Evolutionary conservation across 1,140 invertebrate genomes (phyloP).

Genomic region (Oreohelix idahoensis): DNA sequence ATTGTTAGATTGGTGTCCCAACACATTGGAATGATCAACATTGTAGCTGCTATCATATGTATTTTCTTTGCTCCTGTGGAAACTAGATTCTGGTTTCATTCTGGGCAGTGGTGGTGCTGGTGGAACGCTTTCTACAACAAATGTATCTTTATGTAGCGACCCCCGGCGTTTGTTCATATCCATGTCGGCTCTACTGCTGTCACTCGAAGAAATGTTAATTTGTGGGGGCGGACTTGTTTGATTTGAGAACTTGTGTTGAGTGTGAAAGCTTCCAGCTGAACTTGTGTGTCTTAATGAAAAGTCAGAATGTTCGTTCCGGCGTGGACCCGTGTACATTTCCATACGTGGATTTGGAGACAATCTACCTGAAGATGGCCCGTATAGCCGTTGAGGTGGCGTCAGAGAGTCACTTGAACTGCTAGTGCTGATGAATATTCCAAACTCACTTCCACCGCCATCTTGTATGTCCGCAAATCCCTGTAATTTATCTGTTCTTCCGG

Average conservation of each 20-base stretch:
- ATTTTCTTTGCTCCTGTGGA: no score
- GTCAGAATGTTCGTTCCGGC: neutral
- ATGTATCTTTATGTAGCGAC: no score
- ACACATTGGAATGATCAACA: no score
- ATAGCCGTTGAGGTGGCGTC: conserved; percentile 9
- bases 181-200: neutral
- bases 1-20: no score
- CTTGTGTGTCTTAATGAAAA: neutral
- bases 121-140: no score
- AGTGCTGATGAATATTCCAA: conserved; percentile 18
- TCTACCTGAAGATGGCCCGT: conserved; percentile 2
- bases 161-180: no score
- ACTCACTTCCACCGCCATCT: neutral
- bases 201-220: neutral
- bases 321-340: conserved; percentile 5
- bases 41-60: no score
- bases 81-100: no score
- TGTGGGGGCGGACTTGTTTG: neutral
- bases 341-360: neutral
- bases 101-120: no score
- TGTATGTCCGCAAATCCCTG: neutral
- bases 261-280: no score
- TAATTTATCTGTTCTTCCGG: neutral
- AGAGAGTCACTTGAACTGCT: neutral
- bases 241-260: no score